Percentiles rank a stretch among this genome's conserved stretches.
These are phyloP conservation scores for Loriculus beryllinus DNA, from an alignment of 2,797 vertebrate genomes.

Conservation along the genomic window DNA sequence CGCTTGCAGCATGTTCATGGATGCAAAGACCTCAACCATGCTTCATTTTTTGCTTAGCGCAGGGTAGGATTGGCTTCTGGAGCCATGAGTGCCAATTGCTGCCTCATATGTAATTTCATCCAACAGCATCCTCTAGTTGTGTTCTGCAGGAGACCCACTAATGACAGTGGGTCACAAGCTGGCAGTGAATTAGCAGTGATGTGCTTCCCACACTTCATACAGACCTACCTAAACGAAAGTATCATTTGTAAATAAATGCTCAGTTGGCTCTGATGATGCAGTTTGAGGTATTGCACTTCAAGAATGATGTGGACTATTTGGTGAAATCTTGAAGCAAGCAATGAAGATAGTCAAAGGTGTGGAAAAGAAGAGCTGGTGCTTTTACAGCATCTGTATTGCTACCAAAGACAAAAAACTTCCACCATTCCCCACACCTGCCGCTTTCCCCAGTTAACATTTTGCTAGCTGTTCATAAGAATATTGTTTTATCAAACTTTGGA, in stretches of 20 bases:
- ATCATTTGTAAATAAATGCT: neutral
- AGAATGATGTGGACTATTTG: neutral
- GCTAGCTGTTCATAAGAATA: neutral
- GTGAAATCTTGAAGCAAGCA: neutral
- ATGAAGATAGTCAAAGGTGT: neutral
- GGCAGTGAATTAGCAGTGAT: neutral
- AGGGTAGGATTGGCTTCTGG: neutral
- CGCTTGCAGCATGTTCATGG: too few relatives aligned
- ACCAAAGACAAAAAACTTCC: neutral
- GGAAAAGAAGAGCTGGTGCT: neutral
- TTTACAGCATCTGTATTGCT: neutral
- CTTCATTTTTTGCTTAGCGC: neutral
- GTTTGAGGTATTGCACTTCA: neutral
- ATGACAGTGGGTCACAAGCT: neutral
- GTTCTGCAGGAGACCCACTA: neutral
- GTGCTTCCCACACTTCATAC: neutral
- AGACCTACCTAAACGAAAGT: neutral
- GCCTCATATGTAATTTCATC: neutral
- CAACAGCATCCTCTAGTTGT: fast-evolving
- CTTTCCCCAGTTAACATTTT: neutral
- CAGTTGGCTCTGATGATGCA: neutral
- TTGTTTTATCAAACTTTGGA: neutral
- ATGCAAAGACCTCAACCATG: neutral
- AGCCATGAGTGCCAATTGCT: neutral
- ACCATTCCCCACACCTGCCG: fast-evolving